Percentiles rank a stretch among this genome's conserved stretches.
Evolutionary conservation across 2,113 vertebrate species (phyloP).

Genomic region (Aspidoscelis tigris): DNA sequence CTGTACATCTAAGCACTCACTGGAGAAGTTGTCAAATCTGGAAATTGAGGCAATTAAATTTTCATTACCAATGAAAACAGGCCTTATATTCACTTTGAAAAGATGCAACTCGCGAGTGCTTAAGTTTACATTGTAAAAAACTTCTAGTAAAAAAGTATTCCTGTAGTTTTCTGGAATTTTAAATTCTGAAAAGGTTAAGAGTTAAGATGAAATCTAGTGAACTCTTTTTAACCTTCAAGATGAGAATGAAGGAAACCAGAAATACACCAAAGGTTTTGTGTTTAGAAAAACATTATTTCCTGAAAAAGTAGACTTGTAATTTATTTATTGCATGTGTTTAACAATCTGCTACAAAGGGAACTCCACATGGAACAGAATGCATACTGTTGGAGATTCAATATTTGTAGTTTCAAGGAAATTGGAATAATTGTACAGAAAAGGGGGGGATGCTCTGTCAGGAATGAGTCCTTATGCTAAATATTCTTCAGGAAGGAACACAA

Average conservation of each 20-base stretch:
- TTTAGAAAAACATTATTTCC: slow-evolving; percentile 57
- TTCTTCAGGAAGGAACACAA: slow-evolving; percentile 2
- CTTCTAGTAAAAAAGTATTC: slow-evolving; percentile 52
- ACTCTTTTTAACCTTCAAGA: slow-evolving; percentile 65
- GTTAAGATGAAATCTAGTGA: slow-evolving; percentile 53
- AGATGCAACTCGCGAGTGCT: slow-evolving; percentile 58
- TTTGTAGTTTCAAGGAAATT: slow-evolving; percentile 49
- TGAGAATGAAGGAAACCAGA: slow-evolving; percentile 53
- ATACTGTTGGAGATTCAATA: slow-evolving; percentile 47
- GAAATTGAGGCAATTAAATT: slow-evolving; percentile 70
- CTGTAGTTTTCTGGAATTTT: slow-evolving; percentile 32
- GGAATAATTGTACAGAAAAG: slow-evolving; percentile 36
- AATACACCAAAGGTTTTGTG: slow-evolving; percentile 52
- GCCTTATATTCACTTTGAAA: slow-evolving; percentile 33
- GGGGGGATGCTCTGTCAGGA: slow-evolving; percentile 15
- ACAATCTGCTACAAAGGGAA: slow-evolving; percentile 62
- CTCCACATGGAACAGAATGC: slow-evolving; percentile 42
- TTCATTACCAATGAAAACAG: slow-evolving; percentile 55
- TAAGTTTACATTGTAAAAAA: slow-evolving; percentile 54
- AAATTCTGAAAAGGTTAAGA: slow-evolving; percentile 43
- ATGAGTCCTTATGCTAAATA: background rate
- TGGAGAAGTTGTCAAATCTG: slow-evolving; percentile 57
- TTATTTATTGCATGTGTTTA: slow-evolving; percentile 55
- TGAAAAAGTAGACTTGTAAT: slow-evolving; percentile 61
- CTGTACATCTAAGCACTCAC: slow-evolving; percentile 48